phyloP scores from a whole-genome alignment of 1,140 invertebrate genomes.

The Bemisia tabaci region DNA sequence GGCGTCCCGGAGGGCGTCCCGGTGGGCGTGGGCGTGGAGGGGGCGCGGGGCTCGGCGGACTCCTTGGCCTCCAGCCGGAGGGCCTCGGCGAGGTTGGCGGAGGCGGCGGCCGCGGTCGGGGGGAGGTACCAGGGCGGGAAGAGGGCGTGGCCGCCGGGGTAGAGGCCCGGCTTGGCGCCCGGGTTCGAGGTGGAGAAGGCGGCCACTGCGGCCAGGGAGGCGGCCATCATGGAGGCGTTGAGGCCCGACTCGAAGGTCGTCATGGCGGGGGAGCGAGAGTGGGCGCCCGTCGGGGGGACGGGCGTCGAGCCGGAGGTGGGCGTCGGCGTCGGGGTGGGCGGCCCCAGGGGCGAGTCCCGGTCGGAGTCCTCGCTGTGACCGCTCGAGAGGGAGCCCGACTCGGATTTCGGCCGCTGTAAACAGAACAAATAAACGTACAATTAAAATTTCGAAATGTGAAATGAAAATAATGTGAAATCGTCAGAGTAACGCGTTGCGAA shows the following conservation, averaged over 20 bases:
- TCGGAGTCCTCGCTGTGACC: constrained; percentile 9
- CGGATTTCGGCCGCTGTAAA: constrained; percentile 11
- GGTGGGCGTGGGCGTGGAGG: background rate
- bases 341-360: constrained; percentile 1
- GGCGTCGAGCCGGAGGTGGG: constrained; percentile 36
- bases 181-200: constrained; percentile 34
- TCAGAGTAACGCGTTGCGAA: too few species aligned
- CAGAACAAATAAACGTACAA: background rate
- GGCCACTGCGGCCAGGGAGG: constrained; percentile 43
- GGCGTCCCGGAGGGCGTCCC: constrained; percentile 31
- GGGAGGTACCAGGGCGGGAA: constrained; percentile 27
- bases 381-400: constrained; percentile 10
- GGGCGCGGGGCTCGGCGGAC: background rate
- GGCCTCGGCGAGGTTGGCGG: background rate
- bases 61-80: background rate
- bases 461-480: too few species aligned
- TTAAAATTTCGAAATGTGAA: too few species aligned
- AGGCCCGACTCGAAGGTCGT: constrained; percentile 35
- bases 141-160: constrained; percentile 27
- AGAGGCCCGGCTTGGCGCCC: constrained; percentile 30
- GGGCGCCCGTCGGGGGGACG: constrained; percentile 20
- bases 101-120: constrained; percentile 23
- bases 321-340: constrained; percentile 26
- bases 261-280: constrained; percentile 23
- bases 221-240: constrained; percentile 25